A percentile compares a stretch with the other conserved stretches of the same genome.
These are phyloP conservation scores for Dicyrtoma fusca DNA, from an alignment of 2,888 invertebrate species.

Conservation along the genomic window DNA sequence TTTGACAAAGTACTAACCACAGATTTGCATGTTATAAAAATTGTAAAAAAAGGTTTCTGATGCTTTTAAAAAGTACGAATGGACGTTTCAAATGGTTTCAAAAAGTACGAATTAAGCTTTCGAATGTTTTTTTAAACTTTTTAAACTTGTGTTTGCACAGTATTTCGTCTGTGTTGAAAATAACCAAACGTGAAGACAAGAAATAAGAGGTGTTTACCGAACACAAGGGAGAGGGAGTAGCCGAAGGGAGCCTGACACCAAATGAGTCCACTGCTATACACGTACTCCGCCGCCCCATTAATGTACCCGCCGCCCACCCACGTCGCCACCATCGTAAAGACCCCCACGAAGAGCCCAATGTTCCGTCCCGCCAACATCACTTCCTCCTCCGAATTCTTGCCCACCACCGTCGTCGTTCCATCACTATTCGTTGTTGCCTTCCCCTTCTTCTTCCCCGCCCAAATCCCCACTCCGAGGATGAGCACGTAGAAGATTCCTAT, in stretches of 20 bases:
- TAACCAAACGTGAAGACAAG: too few species aligned
- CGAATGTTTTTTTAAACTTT: too few species aligned
- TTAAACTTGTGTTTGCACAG: too few species aligned
- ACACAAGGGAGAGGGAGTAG: slow-evolving; percentile 91
- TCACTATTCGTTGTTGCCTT: slow-evolving; percentile 70
- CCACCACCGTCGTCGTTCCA: too few species aligned
- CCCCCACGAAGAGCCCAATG: slow-evolving; percentile 95
- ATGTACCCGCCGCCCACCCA: slow-evolving; percentile 99
- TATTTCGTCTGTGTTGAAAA: too few species aligned
- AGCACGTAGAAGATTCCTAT: slow-evolving; percentile 95
- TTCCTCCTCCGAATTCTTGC: slow-evolving; percentile 88
- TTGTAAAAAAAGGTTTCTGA: too few species aligned
- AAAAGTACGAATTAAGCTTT: too few species aligned
- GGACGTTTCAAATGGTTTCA: too few species aligned
- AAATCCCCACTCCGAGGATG: slow-evolving; percentile 93
- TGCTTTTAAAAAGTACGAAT: too few species aligned
- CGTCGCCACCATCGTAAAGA: slow-evolving; percentile 99
- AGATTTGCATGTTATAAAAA: too few species aligned
- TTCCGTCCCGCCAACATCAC: slow-evolving; percentile 98
- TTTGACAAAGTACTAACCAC: too few species aligned
- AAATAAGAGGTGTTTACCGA: too few species aligned
- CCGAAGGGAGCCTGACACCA: slow-evolving; percentile 99
- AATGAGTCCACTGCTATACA: slow-evolving; percentile 87
- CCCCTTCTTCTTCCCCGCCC: slow-evolving; percentile 92
- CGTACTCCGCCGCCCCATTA: slow-evolving; percentile 97